phyloP scores from a whole-genome alignment of 2,113 vertebrate genomes.

The Stictonetta naevosa region DNA sequence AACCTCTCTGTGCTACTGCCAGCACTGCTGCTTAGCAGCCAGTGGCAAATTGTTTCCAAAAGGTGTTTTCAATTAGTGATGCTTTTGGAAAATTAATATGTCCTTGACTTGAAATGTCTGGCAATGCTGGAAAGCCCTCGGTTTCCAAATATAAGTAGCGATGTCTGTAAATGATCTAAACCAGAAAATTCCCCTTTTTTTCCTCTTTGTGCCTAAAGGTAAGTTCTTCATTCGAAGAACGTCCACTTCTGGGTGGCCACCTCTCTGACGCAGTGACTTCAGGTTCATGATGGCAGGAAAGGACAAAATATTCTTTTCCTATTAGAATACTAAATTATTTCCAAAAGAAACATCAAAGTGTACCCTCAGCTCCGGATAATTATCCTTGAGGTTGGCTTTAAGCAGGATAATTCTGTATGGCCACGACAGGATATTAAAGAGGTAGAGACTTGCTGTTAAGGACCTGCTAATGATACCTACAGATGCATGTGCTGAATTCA shows the following conservation, averaged over 20 bases:
- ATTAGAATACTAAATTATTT: not conserved
- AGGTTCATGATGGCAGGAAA: not conserved
- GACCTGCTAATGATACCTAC: not conserved
- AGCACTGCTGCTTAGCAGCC: not conserved
- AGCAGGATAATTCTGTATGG: not conserved
- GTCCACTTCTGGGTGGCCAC: not conserved
- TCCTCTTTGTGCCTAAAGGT: not conserved
- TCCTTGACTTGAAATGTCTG: not conserved
- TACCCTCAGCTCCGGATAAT: not conserved
- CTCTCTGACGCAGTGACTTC: not conserved
- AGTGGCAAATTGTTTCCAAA: not conserved
- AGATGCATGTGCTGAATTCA: not conserved
- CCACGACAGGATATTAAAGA: not conserved
- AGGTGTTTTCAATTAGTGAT: constrained; percentile 4
- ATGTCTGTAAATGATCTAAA: not conserved
- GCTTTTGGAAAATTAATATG: not conserved
- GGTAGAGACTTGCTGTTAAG: not conserved
- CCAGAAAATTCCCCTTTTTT: not conserved
- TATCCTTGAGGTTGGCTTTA: not conserved
- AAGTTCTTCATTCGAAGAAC: not conserved
- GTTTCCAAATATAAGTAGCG: not conserved
- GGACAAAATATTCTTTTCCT: not conserved
- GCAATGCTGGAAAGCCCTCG: not conserved
- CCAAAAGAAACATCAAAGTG: not conserved
- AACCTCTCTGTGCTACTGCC: not conserved